A percentile compares a stretch with the other conserved stretches of the same genome.
phyloP scores from a whole-genome alignment of 2,797 vertebrate genomes.

The Bovichtus diacanthus region DNA sequence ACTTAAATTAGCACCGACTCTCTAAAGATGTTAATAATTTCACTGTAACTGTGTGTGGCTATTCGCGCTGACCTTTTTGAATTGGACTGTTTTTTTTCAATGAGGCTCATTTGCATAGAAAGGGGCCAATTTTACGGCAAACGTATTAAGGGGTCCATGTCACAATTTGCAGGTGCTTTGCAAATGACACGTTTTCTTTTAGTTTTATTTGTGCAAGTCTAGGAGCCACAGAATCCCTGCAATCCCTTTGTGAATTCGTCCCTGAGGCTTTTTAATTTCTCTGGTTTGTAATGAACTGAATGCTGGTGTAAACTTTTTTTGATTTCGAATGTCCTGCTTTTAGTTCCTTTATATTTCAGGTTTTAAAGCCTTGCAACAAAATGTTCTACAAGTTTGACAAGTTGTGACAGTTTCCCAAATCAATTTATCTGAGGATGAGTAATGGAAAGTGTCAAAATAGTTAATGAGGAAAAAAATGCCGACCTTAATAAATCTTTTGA shows the following conservation, averaged over 20 bases:
- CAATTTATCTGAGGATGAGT: conserved; percentile 41
- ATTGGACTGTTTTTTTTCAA: no score
- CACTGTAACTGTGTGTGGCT: no score
- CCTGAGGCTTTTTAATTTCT: conserved; percentile 13
- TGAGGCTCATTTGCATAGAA: no score
- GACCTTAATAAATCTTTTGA: conserved; percentile 46
- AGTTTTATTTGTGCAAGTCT: no score
- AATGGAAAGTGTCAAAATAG: conserved; percentile 45
- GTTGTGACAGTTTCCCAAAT: conserved; percentile 29
- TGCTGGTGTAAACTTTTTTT: background rate
- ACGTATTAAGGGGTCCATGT: no score
- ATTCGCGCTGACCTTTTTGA: no score
- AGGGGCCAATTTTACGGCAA: no score
- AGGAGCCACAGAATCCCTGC: no score
- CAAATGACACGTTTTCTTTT: no score
- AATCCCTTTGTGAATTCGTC: background rate
- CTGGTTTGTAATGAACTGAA: background rate
- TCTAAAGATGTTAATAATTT: no score
- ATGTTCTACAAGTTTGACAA: conserved; percentile 23
- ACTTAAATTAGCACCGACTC: no score
- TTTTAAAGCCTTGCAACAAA: conserved; percentile 11
- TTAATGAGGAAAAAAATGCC: conserved; percentile 56
- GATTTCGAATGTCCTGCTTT: background rate
- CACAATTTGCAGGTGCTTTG: no score
- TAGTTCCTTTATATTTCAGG: background rate